These are phyloP conservation scores for Sinocyclocheilus anshuiensis DNA, from an alignment of 2,113 vertebrate genomes.

Conservation along the genomic window DNA sequence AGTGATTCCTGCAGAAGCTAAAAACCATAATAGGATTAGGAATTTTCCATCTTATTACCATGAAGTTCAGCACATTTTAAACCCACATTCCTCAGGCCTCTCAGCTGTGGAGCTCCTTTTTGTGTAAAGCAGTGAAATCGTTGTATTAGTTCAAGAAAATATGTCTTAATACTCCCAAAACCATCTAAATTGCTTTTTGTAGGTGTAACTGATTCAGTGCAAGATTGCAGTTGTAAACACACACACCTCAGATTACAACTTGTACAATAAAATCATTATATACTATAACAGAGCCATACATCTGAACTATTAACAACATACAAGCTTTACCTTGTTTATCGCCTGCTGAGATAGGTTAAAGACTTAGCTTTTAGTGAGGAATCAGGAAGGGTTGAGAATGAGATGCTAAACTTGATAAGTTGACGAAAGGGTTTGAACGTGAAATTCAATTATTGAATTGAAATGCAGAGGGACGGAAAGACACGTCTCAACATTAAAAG, in stretches of 20 bases:
- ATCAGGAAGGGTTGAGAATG: not conserved
- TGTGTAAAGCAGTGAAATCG: not conserved
- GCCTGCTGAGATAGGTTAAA: not conserved
- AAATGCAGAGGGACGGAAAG: not conserved
- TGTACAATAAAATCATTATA: constrained; percentile 32
- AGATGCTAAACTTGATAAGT: not conserved
- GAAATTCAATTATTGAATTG: too few relatives aligned
- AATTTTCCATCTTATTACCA: constrained; percentile 61
- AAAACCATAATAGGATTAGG: constrained; percentile 51
- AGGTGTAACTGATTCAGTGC: not conserved
- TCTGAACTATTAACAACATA: not conserved
- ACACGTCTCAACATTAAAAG: not conserved
- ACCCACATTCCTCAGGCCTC: constrained; percentile 66
- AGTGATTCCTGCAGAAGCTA: not conserved
- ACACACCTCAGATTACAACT: constrained; percentile 33
- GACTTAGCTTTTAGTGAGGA: not conserved
- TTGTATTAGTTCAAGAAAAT: not conserved
- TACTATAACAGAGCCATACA: not conserved
- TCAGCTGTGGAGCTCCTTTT: constrained; percentile 57
- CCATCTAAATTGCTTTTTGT: not conserved
- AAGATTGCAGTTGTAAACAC: not conserved
- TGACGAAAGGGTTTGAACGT: too few relatives aligned
- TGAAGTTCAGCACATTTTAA: constrained; percentile 68
- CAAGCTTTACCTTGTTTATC: not conserved
- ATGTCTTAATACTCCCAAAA: not conserved